Conservation (phyloP, 2,113 vertebrate species). For the Loxodonta africana region DNA sequence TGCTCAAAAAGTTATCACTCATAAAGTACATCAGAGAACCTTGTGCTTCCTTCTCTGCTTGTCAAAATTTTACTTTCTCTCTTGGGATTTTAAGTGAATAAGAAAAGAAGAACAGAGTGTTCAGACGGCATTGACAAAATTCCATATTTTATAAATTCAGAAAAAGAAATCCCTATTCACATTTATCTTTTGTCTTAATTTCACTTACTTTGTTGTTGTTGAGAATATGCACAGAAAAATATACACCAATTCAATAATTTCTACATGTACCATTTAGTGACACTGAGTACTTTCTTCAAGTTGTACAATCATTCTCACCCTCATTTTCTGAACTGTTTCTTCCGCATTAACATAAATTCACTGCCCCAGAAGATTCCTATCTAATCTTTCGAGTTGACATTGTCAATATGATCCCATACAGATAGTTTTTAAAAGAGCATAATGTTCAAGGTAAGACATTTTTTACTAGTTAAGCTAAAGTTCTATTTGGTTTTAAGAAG, state of each 20-base stretch:
- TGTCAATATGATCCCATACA: neutral
- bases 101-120: neutral
- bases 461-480: neutral
- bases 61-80: slow-evolving; percentile 44
- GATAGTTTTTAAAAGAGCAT: neutral
- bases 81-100: neutral
- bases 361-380: neutral
- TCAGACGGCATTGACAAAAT: neutral
- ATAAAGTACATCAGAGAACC: neutral
- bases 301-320: neutral
- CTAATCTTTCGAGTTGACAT: neutral
- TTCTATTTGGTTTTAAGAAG: neutral
- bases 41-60: neutral
- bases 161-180: neutral
- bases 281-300: neutral
- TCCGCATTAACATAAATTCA: neutral
- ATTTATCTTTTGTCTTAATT: neutral
- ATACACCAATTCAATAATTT: neutral
- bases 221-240: neutral
- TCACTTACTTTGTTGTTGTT: neutral
- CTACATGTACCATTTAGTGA: neutral
- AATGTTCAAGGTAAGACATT: neutral
- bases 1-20: slow-evolving; percentile 3
- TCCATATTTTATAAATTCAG: slow-evolving; percentile 36
- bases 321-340: neutral